Conservation (phyloP, 2,888 invertebrate species). For the Cabera pusaria region DNA sequence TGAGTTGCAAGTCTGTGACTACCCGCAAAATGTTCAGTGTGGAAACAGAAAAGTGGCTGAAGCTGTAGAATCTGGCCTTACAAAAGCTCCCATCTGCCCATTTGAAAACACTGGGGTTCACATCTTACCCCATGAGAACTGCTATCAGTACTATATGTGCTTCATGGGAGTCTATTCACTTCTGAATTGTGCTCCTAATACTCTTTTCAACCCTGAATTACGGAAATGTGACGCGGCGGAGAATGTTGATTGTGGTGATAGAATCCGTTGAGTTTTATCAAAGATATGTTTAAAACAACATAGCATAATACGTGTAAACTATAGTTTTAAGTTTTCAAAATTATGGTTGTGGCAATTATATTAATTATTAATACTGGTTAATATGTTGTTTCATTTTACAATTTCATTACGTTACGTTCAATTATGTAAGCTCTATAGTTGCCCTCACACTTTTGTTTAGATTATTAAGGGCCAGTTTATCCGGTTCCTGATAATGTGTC, state of each 20-base stretch:
- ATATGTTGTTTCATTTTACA: no score
- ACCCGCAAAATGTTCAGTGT: conserved; percentile 19
- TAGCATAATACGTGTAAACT: no score
- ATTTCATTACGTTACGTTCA: no score
- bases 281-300: no score
- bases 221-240: neutral
- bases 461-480: no score
- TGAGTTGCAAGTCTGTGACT: conserved; percentile 9
- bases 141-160: conserved; percentile 12
- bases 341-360: no score
- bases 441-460: no score
- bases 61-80: neutral
- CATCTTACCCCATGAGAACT: conserved; percentile 3
- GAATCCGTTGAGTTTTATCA: no score
- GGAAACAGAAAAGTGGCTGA: conserved; percentile 14
- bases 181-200: neutral
- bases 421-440: no score
- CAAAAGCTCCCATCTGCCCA: neutral
- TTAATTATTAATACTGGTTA: no score
- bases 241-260: neutral
- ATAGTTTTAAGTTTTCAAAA: no score
- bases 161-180: neutral
- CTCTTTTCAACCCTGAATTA: neutral
- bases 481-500: no score
- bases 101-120: neutral